Conservation (phyloP, 37 sponge, comb jelly and placozoan species). For the Spongia lamella region DNA sequence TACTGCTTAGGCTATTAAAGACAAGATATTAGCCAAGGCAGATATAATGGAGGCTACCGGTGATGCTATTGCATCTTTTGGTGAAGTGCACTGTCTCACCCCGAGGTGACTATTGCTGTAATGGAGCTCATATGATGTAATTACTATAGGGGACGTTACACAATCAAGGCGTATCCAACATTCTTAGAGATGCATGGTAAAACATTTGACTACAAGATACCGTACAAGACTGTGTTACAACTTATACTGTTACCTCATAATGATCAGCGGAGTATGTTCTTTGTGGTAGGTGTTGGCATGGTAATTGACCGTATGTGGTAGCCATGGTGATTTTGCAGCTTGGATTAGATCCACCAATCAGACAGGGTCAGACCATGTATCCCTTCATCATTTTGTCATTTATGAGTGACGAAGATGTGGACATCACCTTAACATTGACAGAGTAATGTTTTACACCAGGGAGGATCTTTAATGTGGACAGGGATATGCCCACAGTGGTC, state of each 20-base stretch:
- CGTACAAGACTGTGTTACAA: slow-evolving; percentile 76
- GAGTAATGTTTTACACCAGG: too few relatives aligned
- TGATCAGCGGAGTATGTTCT: slow-evolving; percentile 92
- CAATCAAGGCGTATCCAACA: slow-evolving; percentile 89
- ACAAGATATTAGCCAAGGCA: slow-evolving; percentile 80
- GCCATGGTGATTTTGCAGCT: slow-evolving; percentile 36
- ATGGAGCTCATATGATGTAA: background rate
- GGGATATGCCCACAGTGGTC: too few relatives aligned
- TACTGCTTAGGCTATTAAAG: slow-evolving; percentile 84
- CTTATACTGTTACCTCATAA: slow-evolving; percentile 91
- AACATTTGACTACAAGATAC: slow-evolving; percentile 96
- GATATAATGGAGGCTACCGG: slow-evolving; percentile 93
- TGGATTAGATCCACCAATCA: slow-evolving; percentile 89
- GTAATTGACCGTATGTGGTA: background rate
- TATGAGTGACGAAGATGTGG: slow-evolving; percentile 76
- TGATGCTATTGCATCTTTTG: slow-evolving; percentile 90
- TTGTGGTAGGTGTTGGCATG: slow-evolving; percentile 66
- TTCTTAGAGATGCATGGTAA: slow-evolving; percentile 95
- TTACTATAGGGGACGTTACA: slow-evolving; percentile 86
- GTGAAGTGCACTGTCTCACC: slow-evolving; percentile 78
- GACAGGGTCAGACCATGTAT: slow-evolving; percentile 97
- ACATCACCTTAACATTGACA: slow-evolving; percentile 68
- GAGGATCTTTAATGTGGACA: too few relatives aligned
- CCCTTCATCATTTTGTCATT: slow-evolving; percentile 85
- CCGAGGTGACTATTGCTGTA: slow-evolving; percentile 74